Conservation (phyloP, 2,113 vertebrate species). For the Clarias magur region DNA sequence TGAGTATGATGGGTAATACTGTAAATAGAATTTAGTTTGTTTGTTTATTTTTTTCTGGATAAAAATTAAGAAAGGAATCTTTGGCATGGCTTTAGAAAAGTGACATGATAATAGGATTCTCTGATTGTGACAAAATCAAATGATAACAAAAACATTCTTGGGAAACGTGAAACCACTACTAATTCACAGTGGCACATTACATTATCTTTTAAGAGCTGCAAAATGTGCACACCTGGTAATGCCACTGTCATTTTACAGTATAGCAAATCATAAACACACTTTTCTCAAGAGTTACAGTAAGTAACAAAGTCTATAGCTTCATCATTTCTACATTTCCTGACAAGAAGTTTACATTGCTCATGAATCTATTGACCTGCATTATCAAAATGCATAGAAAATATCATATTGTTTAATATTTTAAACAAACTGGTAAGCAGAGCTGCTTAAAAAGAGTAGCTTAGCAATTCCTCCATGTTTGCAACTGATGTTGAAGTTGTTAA, state of each 20-base stretch:
- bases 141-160: not conserved
- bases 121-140: not conserved
- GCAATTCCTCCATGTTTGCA: not conserved
- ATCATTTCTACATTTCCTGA: not conserved
- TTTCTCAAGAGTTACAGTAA: not conserved
- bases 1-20: slow-evolving; percentile 18
- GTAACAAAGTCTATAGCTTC: not conserved
- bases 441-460: not conserved
- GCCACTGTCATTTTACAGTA: not conserved
- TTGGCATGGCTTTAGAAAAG: not conserved
- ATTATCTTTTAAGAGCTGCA: not conserved
- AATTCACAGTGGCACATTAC: not conserved
- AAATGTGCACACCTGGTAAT: not conserved
- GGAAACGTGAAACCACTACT: not conserved
- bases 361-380: not conserved
- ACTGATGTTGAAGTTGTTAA: not conserved
- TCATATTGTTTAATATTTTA: not conserved
- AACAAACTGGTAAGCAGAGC: not conserved
- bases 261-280: not conserved
- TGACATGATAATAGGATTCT: not conserved
- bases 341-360: not conserved
- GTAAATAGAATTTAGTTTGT: not conserved
- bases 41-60: not conserved
- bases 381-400: not conserved
- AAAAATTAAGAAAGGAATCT: not conserved